Evolutionary conservation across 2,888 invertebrate genomes (phyloP), one percentile per base, ranked within the genome.

Genomic region (Leptothorax acervorum): DNA sequence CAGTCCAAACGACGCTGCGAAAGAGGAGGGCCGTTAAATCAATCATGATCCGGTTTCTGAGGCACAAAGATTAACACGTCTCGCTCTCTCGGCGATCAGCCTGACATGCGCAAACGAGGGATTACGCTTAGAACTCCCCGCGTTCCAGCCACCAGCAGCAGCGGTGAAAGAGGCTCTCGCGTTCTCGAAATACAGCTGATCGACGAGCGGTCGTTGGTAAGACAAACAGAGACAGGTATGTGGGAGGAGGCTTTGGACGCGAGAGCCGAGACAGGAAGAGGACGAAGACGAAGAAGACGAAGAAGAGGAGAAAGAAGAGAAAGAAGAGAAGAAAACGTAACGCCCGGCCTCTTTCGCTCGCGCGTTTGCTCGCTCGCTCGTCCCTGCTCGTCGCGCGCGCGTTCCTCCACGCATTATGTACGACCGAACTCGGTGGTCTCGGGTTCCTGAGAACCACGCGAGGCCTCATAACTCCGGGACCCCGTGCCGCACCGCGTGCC

Each of bases 381-480:
- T 71, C 81, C 73, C 87, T 74, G 78, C 82, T 89, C 66, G 78
- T 85, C 83, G 86, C 88, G 86, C 84, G 82, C 85, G 81, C 85
- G 85, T 84, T 81, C 63, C 74, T 89, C 63, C 83, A 81, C 60
- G 87, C 90, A 88, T 89, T 79, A 79, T 91, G 83, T 90, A 91
- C 88, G 85, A 78, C 79, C 88, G 84, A 87, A 87, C 88, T 87
- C 86, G 85, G 86, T 85, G 92, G 93, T 93, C 93, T 93, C 92
- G 91, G 91, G 91, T 92, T 93, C 93, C 92, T 91, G 92, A 93
- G 93, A 92, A 92, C 89, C 84, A 74, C 85, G 85, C 87, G 76
- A 48, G 66, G 28, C 76, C 89, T 87, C 86, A 83, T 89, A 87
- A 89, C 86, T 86, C 85, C 82, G 79, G 71, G 85, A 83, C 83